Base-by-base conservation (phyloP, 2,113 vertebrate genomes). In the Pavo muticus region DNA sequence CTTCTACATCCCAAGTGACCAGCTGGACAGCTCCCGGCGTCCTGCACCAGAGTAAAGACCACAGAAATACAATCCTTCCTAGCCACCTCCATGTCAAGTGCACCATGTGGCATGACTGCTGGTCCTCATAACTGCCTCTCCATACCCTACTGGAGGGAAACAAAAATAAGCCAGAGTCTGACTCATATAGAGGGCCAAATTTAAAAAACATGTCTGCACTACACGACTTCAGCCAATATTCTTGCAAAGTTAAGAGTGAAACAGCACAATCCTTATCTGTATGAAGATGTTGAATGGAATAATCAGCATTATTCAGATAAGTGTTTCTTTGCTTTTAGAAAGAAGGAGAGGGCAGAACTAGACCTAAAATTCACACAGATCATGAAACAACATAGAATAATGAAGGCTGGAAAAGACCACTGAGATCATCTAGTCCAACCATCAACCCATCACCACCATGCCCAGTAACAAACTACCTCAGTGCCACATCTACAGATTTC, bases 361-460 rank as follows among this genome's bases (percentile, higher is more conserved):
- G 40, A 78, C 17, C 25, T 40, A 42, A 75, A 78, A 82, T 84
- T 73, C 8, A 1, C 30, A 32, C 5, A 10, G 37, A 27, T n/a
- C 12, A 61, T 76, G 16, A 40, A 19, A 65, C 0, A 0, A 4
- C 15, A 30, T 30, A 54, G 27, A 54, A 54, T 17, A 17, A 30
- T 30, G 27, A 30, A 14, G 8, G 50, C 27, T 52, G 50, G 8
- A 52, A 54, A 54, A 54, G 27, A 54, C 15, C 15, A 10, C 52
- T 17, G 17, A 54, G 52, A 54, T 29, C 52, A 54, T 17, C 52
- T 30, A 30, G 27, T 30, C 27, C 52, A 17, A 29, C 15, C 27
- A 54, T 10, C 27, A 54, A 30, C 52, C 52, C 52, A 54, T 54
- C 27, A 54, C 52, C 27, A 30, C 52, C 52, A 16, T 10, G 52